Percentiles rank a stretch among this genome's conserved stretches.
Conservation (phyloP, 1,140 invertebrate genomes). For the Triops cancriformis region DNA sequence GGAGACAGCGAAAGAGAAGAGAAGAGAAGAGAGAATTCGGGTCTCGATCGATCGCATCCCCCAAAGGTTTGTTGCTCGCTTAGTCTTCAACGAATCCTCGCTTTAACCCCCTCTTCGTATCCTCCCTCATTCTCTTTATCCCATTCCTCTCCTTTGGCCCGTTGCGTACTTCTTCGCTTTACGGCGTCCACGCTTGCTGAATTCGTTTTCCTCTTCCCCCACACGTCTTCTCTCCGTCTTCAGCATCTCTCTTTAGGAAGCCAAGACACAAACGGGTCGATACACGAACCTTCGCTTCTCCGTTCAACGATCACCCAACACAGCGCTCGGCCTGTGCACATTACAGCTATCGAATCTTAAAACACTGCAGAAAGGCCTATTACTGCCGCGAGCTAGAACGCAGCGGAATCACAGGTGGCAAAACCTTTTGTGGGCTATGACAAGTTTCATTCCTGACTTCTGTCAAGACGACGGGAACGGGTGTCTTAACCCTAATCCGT, state of each 20-base stretch:
- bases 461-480: too few species aligned
- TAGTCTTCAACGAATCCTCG: not conserved
- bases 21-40: not conserved
- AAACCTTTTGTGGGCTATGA: too few species aligned
- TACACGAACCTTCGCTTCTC: not conserved
- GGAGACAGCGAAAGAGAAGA: not conserved
- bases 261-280: conserved; percentile 9
- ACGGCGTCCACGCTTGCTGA: not conserved
- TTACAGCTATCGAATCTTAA: too few species aligned
- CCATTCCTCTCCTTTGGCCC: not conserved
- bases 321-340: not conserved
- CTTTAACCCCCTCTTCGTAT: not conserved
- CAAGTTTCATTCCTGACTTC: too few species aligned
- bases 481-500: too few species aligned
- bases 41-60: conserved; percentile 8
- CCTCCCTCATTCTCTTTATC: not conserved
- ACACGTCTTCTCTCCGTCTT: not conserved
- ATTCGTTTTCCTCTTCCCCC: not conserved
- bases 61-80: not conserved
- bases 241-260: not conserved
- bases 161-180: not conserved
- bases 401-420: too few species aligned
- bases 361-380: too few species aligned
- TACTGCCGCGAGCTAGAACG: too few species aligned
- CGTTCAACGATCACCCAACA: not conserved